Conservation (phyloP, 2,888 invertebrate species). For the Drosophila hamatofila region DNA sequence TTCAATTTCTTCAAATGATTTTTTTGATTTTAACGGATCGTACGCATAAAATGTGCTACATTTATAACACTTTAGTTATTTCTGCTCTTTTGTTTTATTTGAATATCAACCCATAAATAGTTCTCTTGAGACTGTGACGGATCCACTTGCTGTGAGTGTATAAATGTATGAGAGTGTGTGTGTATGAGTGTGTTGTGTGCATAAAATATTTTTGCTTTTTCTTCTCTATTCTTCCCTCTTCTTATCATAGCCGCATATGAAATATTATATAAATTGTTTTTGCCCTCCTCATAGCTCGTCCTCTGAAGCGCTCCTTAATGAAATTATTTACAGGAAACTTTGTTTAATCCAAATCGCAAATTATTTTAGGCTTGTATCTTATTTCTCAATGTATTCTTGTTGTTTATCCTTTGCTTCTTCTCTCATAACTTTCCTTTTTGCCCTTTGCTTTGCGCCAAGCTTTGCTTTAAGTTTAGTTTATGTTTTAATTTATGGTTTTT, state of each 20-base stretch:
- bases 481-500: not conserved
- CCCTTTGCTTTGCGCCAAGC: conserved; percentile 48
- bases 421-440: conserved; percentile 3
- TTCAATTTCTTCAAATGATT: conserved; percentile 7
- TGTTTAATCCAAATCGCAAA: conserved; percentile 8
- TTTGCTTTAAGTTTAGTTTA: conserved; percentile 43
- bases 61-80: conserved; percentile 31
- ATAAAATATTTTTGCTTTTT: conserved; percentile 15
- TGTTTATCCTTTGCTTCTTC: not conserved
- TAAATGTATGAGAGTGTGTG: conserved; percentile 21
- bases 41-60: conserved; percentile 30
- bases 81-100: conserved; percentile 3
- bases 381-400: not conserved
- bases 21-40: conserved; percentile 28
- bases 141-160: conserved; percentile 64
- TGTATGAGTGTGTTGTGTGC: not conserved
- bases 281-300: conserved; percentile 28
- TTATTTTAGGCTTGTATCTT: conserved; percentile 9
- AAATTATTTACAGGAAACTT: conserved; percentile 57
- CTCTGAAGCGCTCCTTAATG: conserved; percentile 36
- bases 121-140: conserved; percentile 63
- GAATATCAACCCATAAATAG: conserved; percentile 23
- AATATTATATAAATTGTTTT: conserved; percentile 20
- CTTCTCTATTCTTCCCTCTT: conserved; percentile 11
- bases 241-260: conserved; percentile 28